Conservation (phyloP, 2,888 invertebrate genomes). For the Sinhomidia bicolor region DNA sequence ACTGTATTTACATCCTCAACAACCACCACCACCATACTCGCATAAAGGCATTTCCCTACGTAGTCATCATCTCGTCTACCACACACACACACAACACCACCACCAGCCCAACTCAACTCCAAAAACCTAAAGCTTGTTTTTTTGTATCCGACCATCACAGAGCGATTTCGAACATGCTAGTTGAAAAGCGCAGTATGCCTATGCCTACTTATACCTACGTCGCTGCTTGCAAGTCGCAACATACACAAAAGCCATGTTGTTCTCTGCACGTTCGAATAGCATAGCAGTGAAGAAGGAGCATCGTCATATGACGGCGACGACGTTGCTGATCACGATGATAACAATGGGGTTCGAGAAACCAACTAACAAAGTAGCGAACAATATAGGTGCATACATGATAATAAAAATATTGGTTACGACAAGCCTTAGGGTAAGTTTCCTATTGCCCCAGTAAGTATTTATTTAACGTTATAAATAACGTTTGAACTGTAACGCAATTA, state of each 20-base stretch:
- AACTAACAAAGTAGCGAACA: too few relatives aligned
- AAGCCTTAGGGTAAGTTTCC: too few relatives aligned
- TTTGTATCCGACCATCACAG: conserved; percentile 50
- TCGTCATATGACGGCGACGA: not conserved
- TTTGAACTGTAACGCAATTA: too few relatives aligned
- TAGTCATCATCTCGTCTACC: too few relatives aligned
- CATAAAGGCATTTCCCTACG: too few relatives aligned
- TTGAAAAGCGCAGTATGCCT: conserved; percentile 9
- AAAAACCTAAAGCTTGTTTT: not conserved
- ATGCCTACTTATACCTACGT: not conserved
- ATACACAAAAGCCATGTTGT: conserved; percentile 2
- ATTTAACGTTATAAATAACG: too few relatives aligned
- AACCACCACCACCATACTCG: not conserved
- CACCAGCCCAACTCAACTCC: conserved; percentile 10
- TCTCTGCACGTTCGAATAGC: not conserved
- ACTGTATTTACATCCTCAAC: conserved; percentile 42
- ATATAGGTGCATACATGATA: too few relatives aligned
- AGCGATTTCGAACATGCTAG: conserved; percentile 35
- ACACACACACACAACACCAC: not conserved
- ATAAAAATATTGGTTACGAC: too few relatives aligned
- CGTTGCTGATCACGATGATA: not conserved
- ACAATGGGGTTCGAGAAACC: too few relatives aligned
- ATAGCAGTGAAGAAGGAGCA: not conserved
- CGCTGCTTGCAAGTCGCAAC: too few relatives aligned
- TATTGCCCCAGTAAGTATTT: too few relatives aligned